A percentile compares a stretch with the other conserved stretches of the same genome.
These are phyloP conservation scores for Coluber constrictor DNA, from an alignment of 2,797 vertebrate genomes.

Conservation along the genomic window DNA sequence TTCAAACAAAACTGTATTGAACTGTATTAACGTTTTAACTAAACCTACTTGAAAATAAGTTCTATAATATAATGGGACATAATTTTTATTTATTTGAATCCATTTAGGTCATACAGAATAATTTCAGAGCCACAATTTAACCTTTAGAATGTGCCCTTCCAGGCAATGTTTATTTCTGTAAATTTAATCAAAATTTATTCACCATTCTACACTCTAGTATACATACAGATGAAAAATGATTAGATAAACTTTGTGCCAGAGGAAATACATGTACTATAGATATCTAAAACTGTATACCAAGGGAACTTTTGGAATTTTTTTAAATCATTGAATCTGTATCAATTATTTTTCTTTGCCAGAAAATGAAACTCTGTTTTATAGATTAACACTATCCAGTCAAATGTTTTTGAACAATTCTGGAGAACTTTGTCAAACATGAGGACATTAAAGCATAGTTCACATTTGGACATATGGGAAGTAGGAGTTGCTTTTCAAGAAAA, in stretches of 20 bases:
- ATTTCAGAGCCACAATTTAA: neutral
- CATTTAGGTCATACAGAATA: neutral
- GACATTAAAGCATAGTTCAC: neutral
- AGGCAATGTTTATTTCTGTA: neutral
- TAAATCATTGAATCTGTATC: neutral
- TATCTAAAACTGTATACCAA: neutral
- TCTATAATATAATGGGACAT: neutral
- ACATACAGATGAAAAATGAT: neutral
- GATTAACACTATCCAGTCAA: neutral
- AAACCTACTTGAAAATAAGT: neutral
- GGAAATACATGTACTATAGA: neutral
- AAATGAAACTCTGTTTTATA: neutral
- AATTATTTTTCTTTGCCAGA: neutral
- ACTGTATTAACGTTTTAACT: neutral
- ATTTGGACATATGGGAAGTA: neutral
- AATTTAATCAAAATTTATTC: neutral
- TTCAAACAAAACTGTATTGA: neutral
- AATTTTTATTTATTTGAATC: neutral
- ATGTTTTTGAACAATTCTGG: neutral
- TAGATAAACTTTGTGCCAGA: neutral
- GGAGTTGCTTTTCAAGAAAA: neutral
- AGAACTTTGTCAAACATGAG: neutral
- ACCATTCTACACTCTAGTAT: neutral
- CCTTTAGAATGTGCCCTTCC: neutral
- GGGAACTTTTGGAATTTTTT: neutral